Conservation (phyloP, 2,113 vertebrate species). For the Centrocercus urophasianus region DNA sequence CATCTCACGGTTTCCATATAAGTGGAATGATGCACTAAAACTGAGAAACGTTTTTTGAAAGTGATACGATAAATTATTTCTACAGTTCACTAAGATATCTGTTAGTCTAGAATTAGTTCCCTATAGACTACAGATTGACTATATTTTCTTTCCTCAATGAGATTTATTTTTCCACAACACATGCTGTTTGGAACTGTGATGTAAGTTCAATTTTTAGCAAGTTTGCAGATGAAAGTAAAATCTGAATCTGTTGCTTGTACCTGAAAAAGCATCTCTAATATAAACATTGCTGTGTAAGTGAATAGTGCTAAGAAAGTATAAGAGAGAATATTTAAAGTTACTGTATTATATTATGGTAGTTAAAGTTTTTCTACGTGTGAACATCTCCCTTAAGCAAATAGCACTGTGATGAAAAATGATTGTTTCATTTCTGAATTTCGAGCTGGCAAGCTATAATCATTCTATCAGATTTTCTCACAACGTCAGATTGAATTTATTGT, state of each 20-base stretch:
- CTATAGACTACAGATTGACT: not conserved
- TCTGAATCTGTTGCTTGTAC: not conserved
- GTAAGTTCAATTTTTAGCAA: not conserved
- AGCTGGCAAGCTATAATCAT: constrained; percentile 26
- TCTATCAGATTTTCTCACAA: constrained; percentile 19
- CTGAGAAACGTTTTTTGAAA: not conserved
- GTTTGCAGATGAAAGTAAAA: not conserved
- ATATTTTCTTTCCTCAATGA: not conserved
- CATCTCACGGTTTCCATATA: not conserved
- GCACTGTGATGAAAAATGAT: not conserved
- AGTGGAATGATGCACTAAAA: not conserved
- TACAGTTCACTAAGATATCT: not conserved
- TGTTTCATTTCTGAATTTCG: not conserved
- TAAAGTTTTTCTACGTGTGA: constrained; percentile 11
- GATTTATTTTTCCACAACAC: not conserved
- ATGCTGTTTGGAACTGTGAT: not conserved
- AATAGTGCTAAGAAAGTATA: not conserved
- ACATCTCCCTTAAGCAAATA: not conserved
- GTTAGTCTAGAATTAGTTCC: not conserved
- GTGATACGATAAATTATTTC: not conserved
- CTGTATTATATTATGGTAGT: not conserved
- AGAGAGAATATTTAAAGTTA: not conserved
- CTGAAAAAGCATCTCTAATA: not conserved
- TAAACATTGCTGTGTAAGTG: not conserved
- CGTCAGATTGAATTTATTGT: constrained; percentile 38